These are phyloP conservation scores for Hemitrygon akajei DNA, from an alignment of 2,797 vertebrate species.

Conservation along the genomic window DNA sequence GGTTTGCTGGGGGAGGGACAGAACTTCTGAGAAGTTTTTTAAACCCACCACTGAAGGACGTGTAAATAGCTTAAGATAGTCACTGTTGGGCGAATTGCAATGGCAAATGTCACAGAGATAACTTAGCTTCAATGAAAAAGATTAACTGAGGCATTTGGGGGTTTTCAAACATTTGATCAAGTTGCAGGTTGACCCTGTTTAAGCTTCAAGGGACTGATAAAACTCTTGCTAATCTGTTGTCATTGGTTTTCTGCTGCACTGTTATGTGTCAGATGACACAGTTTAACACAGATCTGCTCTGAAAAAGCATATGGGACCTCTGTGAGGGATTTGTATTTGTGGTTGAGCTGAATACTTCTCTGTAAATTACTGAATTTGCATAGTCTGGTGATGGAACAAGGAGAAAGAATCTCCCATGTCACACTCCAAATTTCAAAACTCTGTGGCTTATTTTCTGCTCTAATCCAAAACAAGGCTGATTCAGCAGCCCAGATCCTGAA, in stretches of 20 bases:
- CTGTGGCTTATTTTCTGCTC: not conserved
- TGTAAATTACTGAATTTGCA: not conserved
- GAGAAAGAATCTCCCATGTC: not conserved
- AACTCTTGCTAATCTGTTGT: conserved; percentile 3
- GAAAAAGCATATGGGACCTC: not conserved
- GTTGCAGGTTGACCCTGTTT: not conserved
- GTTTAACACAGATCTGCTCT: not conserved
- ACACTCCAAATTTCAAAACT: not conserved
- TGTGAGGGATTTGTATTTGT: not conserved
- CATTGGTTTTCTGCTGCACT: not conserved
- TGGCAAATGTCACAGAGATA: conserved; percentile 19
- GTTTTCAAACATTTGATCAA: conserved; percentile 1
- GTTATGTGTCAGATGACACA: not conserved
- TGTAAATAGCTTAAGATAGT: conserved; percentile 17
- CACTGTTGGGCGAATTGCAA: not conserved
- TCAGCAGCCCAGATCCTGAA: not conserved
- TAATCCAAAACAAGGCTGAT: not conserved
- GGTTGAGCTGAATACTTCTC: not conserved
- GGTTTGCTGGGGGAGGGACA: no score
- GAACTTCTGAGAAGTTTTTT: not conserved
- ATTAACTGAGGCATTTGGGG: not conserved
- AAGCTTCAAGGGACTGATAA: not conserved
- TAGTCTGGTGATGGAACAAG: not conserved
- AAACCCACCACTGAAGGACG: not conserved
- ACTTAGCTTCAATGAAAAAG: not conserved